Evolutionary conservation across 2,888 invertebrate genomes (phyloP), one percentile per base, ranked within the genome.

Genomic region (Pristionchus exspectatus): DNA sequence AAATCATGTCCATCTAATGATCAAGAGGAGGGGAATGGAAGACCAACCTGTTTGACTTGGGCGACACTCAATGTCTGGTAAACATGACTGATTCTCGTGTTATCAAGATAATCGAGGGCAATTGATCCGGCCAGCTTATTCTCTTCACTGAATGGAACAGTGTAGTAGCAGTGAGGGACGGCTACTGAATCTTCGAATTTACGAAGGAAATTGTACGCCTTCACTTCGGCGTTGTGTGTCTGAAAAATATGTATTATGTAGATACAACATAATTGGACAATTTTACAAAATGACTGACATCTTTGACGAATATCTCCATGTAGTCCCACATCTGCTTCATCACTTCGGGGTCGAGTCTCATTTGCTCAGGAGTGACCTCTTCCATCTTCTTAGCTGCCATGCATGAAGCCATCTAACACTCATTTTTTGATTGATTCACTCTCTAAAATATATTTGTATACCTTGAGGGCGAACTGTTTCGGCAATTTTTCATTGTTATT

Each of bases 81-180:
- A 2, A 87, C 56, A 21, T 87, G 87, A 14, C 12, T 59, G 54
- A 87, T 69, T 27, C 54, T 87, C n/a, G 69, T 44, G 30, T 63
- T 87, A 10, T 87, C 69, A 18, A 87, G n/a, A 21, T 87, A 87
- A n/a, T 87, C 87, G 69, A 87, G 87, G 1, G 66, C 63, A n/a
- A 87, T 38, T 27, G 38, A 69, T 38, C 87, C 87, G 1, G 87
- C 30, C 18, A 87, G 30, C 27, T 24, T 66, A 18, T 69, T 87
- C 44, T 87, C 50, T 0, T 66, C 66, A n/a, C 44, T 44, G 66
- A 86, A 86, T 9, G 86, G 86, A 59, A 86, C 44, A n/a, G 86
- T 44, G 86, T 27, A 87, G 87, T 21, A 69, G 14, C 69, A 69
- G n/a, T 69, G 44, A 50, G 87, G 44, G 18, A 87, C 69, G 30